phyloP scores from a whole-genome alignment of 2,888 invertebrate species.

The Drosophila mulleri region DNA sequence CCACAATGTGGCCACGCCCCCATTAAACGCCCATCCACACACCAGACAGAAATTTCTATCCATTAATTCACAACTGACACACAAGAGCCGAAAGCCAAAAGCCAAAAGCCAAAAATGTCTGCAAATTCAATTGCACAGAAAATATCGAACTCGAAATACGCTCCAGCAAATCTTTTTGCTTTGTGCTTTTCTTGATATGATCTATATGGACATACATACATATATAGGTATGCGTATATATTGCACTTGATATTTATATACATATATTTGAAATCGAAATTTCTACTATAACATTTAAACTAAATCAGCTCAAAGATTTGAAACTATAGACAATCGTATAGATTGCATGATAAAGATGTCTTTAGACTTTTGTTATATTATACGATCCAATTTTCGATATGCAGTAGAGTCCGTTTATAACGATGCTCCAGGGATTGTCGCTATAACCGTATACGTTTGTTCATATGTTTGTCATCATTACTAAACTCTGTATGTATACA shows the following conservation, averaged over 20 bases:
- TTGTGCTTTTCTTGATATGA: neutral
- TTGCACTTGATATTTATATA: neutral
- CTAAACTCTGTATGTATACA: no score
- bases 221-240: neutral
- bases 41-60: slow-evolving; percentile 46
- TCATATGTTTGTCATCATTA: no score
- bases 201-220: no score
- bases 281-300: neutral
- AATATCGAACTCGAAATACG: slow-evolving; percentile 22
- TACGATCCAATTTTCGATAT: no score
- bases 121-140: slow-evolving; percentile 14
- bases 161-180: slow-evolving; percentile 1
- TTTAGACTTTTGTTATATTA: no score
- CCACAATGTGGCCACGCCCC: neutral
- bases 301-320: neutral
- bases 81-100: slow-evolving; percentile 34
- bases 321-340: neutral
- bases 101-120: slow-evolving; percentile 24
- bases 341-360: neutral
- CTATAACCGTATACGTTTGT: no score
- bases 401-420: no score
- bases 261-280: neutral
- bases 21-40: neutral
- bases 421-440: no score
- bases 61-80: slow-evolving; percentile 68